Conservation (phyloP, 92 coral and sea anemone genomes). For the Virgularia gustaviana region DNA sequence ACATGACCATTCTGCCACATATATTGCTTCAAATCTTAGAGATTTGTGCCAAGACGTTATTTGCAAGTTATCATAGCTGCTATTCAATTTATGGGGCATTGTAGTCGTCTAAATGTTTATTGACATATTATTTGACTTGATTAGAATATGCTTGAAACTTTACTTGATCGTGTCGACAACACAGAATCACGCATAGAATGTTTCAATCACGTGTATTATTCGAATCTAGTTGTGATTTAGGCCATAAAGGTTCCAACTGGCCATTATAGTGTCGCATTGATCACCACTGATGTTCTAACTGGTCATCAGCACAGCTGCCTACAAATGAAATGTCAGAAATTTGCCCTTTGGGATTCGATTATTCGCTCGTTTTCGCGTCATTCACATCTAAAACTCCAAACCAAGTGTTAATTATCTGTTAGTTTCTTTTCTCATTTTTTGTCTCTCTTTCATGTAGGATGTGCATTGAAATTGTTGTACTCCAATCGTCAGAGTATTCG, state of each 20-base stretch:
- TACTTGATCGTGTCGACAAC: too few relatives aligned
- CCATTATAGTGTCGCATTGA: too few relatives aligned
- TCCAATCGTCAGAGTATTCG: slow-evolving; percentile 86
- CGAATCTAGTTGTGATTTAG: too few relatives aligned
- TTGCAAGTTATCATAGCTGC: slow-evolving; percentile 6
- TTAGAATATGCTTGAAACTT: slow-evolving; percentile 16
- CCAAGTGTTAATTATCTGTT: slow-evolving; percentile 30
- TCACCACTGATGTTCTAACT: too few relatives aligned
- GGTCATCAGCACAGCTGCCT: too few relatives aligned
- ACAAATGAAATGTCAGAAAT: slow-evolving; percentile 5
- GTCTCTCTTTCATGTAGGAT: too few relatives aligned
- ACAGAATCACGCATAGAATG: too few relatives aligned
- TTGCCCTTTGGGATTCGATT: not conserved
- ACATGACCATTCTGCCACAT: not conserved
- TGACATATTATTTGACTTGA: slow-evolving; percentile 40
- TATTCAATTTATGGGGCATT: slow-evolving; percentile 34
- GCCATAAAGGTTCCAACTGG: too few relatives aligned
- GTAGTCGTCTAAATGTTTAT: slow-evolving; percentile 43
- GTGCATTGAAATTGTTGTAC: slow-evolving; percentile 69
- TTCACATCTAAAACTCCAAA: slow-evolving; percentile 3
- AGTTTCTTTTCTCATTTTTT: too few relatives aligned
- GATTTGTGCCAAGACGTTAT: not conserved
- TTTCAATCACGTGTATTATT: too few relatives aligned
- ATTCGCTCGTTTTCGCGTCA: slow-evolving; percentile 38
- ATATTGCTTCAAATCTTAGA: not conserved